Conservation (phyloP, 2,888 invertebrate species). For the Ischnura elegans region DNA sequence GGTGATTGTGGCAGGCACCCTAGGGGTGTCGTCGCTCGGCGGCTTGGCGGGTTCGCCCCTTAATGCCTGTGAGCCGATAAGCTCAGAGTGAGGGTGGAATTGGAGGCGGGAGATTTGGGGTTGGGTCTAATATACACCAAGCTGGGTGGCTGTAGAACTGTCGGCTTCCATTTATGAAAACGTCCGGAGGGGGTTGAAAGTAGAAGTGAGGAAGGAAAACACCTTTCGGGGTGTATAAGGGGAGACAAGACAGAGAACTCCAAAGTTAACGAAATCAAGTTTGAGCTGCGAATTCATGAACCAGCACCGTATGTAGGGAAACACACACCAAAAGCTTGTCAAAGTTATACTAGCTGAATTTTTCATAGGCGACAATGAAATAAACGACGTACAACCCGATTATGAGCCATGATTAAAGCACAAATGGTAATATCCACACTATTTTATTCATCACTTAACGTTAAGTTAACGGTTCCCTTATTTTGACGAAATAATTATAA, state of each 20-base stretch:
- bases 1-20: no score
- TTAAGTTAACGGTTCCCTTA: no score
- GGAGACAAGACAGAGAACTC: not conserved
- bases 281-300: not conserved
- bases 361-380: no score
- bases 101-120: not conserved
- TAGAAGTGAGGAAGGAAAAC: not conserved
- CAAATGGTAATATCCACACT: no score
- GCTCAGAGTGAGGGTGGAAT: not conserved
- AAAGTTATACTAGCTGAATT: no score
- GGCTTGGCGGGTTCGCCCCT: not conserved
- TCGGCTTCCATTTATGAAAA: not conserved
- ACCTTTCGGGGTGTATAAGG: no score
- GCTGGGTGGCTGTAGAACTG: not conserved
- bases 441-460: no score
- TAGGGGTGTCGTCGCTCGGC: not conserved
- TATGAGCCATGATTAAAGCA: no score
- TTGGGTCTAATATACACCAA: not conserved
- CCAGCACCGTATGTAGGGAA: not conserved
- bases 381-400: no score
- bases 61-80: slow-evolving; percentile 49
- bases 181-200: not conserved
- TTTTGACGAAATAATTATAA: not conserved
- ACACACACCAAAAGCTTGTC: not conserved
- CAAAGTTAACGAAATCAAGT: not conserved